Base-by-base conservation (phyloP, 2,888 invertebrate genomes). In the Abrostola triplasia region DNA sequence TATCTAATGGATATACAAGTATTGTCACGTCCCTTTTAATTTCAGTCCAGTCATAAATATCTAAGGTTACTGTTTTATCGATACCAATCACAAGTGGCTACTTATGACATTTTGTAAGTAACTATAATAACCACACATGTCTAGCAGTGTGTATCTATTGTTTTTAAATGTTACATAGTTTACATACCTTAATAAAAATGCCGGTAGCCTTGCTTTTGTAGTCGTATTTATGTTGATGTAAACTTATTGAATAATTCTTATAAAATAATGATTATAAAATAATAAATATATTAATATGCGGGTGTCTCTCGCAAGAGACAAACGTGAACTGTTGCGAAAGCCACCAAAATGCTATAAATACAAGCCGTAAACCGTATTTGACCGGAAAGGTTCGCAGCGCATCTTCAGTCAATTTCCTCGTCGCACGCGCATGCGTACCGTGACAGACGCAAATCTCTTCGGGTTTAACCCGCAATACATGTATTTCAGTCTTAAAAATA, bases 261-360 rank as follows among this genome's bases (percentile, higher is more conserved):
- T 8, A 36, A 36, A 70, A 57, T 57, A 47, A 55, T 38, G 13
- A 36, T 36, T 35, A 6, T 44, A 58, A 63, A 40, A 40, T 40
- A 40, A 44, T 42, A 13, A 13, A 0, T 47, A 24, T 47, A 24
- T 9, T 24, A 47, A 42, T 53, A 62, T 55, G 74, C 89, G 85
- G 73, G 86, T 85, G 84, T 71, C 83, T 70, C 77, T 70, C 69
- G 62, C 80, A 79, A 82, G 76, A 84, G 87, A 81, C 87, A 80
- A 80, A 75, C 81, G 82, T 80, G 76, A 59, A 90, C 90, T 92
- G 90, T 87, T 84, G 85, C 84, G 85, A 85, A 85, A 87, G 82
- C 77, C 80, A 75, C 72, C 77, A 72, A 79, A 84, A 80, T 80
- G 77, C 77, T 79, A 76, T 80, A 81, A 76, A 75, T 82, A 77